phyloP scores from a whole-genome alignment of 2,888 invertebrate species.

The Drepana falcataria region DNA sequence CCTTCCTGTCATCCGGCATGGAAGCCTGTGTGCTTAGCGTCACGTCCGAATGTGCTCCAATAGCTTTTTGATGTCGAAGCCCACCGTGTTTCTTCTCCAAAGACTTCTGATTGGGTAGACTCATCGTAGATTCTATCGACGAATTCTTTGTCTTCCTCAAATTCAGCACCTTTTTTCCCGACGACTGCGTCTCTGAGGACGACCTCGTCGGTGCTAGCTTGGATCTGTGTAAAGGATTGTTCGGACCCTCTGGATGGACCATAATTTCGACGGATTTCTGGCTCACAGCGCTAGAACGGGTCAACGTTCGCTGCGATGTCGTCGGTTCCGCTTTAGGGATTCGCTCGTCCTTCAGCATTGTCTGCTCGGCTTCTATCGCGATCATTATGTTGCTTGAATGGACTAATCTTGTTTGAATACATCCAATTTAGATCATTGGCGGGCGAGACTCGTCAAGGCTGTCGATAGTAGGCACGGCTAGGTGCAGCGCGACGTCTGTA shows the following conservation, averaged over 20 bases:
- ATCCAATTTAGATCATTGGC: constrained; percentile 61
- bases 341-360: constrained; percentile 54
- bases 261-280: constrained; percentile 80
- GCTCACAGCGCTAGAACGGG: constrained; percentile 79
- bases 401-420: constrained; percentile 20
- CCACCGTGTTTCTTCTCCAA: constrained; percentile 76
- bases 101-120: constrained; percentile 73
- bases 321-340: constrained; percentile 56
- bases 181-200: constrained; percentile 67
- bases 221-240: constrained; percentile 68
- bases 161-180: constrained; percentile 64
- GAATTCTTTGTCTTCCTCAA: constrained; percentile 73
- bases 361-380: constrained; percentile 66
- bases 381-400: constrained; percentile 51
- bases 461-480: constrained; percentile 68
- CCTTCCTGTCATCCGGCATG: constrained; percentile 81
- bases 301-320: constrained; percentile 74
- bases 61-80: constrained; percentile 79
- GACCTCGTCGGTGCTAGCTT: constrained; percentile 69
- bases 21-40: constrained; percentile 71
- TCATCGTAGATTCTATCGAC: constrained; percentile 75
- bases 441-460: constrained; percentile 66
- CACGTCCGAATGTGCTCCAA: constrained; percentile 79
- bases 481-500: constrained; percentile 55
- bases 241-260: constrained; percentile 69